These are phyloP conservation scores for Zygothrica quintamaculata DNA, from an alignment of 2,888 invertebrate genomes.

Conservation along the genomic window DNA sequence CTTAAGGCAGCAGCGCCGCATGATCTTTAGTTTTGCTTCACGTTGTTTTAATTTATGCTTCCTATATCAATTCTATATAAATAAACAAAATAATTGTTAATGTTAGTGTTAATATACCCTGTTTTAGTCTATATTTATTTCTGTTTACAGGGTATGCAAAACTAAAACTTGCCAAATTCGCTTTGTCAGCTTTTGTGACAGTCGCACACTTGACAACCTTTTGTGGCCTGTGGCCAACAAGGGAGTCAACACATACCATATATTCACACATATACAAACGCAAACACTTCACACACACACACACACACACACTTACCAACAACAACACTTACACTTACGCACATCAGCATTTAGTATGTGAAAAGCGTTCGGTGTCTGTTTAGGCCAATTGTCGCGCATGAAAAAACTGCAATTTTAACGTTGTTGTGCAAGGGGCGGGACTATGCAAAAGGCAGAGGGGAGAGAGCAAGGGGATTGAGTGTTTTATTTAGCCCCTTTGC, in stretches of 20 bases:
- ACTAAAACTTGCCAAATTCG: constrained; percentile 47
- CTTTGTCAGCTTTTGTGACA: constrained; percentile 55
- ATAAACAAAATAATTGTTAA: too few species aligned
- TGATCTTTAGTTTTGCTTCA: too few species aligned
- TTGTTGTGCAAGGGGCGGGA: constrained; percentile 26
- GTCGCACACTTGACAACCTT: constrained; percentile 39
- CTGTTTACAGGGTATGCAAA: constrained; percentile 30
- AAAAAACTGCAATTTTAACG: constrained; percentile 37
- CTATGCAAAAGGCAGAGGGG: background rate
- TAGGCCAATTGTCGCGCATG: constrained; percentile 57
- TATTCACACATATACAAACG: constrained; percentile 5
- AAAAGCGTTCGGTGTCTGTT: constrained; percentile 7
- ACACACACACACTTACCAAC: constrained; percentile 1
- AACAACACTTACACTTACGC: constrained; percentile 2
- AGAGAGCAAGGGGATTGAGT: background rate
- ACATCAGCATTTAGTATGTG: constrained; percentile 16
- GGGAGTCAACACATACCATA: constrained; percentile 17
- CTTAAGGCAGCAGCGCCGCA: too few species aligned
- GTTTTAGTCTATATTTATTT: background rate
- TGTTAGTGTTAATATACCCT: background rate
- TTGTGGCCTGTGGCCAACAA: constrained; percentile 40
- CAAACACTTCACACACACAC: constrained; percentile 1
- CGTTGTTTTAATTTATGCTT: too few species aligned
- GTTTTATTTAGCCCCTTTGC: too few species aligned
- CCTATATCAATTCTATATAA: too few species aligned